Evolutionary conservation across 2,888 invertebrate genomes (phyloP).

Genomic region (Idaea dimidiata): DNA sequence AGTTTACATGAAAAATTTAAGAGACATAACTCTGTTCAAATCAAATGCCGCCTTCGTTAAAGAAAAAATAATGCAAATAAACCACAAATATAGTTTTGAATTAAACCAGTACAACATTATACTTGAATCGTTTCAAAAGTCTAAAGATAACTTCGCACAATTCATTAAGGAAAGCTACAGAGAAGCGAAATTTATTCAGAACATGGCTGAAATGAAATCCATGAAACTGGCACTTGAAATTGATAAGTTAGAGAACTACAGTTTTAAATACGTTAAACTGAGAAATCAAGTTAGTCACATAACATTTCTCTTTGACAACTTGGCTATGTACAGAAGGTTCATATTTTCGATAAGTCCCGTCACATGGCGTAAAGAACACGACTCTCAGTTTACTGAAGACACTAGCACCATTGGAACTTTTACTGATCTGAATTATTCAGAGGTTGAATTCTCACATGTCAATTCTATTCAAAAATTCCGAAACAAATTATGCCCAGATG

Average conservation of each 20-base stretch:
- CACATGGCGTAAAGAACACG: constrained; percentile 28
- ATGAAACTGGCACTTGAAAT: constrained; percentile 18
- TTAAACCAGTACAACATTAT: constrained; percentile 26
- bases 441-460: constrained; percentile 4
- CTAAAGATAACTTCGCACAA: constrained; percentile 29
- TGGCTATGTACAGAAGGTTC: constrained; percentile 36
- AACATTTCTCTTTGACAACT: constrained; percentile 31
- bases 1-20: constrained; percentile 36
- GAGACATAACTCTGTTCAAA: constrained; percentile 36
- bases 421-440: neutral
- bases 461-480: constrained; percentile 13
- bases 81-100: constrained; percentile 27
- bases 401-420: constrained; percentile 4
- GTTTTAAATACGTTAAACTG: constrained; percentile 32
- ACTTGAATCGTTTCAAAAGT: constrained; percentile 16
- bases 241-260: constrained; percentile 31
- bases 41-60: constrained; percentile 38
- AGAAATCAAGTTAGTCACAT: constrained; percentile 33
- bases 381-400: constrained; percentile 13
- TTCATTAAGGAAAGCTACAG: constrained; percentile 35
- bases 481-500: neutral
- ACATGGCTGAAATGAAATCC: constrained; percentile 24
- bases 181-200: constrained; percentile 29
- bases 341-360: constrained; percentile 33
- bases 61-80: constrained; percentile 37